Evolutionary conservation across 30 jellyfish, hydroid and myxozoan species (phyloP).

Genomic region (Mastigias papua): DNA sequence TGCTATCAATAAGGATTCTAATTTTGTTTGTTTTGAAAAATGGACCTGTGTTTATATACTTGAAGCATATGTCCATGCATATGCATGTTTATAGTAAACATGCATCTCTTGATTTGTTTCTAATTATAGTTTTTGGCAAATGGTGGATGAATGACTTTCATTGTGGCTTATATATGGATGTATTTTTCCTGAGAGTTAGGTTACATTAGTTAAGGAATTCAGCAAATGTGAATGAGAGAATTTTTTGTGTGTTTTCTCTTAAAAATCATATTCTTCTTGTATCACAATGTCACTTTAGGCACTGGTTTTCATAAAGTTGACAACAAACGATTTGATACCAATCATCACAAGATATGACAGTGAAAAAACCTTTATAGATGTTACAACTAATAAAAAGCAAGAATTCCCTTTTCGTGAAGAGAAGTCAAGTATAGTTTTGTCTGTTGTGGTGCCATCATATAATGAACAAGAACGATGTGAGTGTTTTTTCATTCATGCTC

Average conservation of each 20-base stretch:
- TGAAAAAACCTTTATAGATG: slow-evolving; percentile 78
- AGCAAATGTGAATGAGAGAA: background rate
- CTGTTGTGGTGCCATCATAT: slow-evolving; percentile 92
- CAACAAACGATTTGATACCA: slow-evolving; percentile 72
- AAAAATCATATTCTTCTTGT: background rate
- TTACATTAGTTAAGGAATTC: no score
- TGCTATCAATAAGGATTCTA: no score
- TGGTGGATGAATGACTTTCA: no score
- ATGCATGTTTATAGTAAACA: no score
- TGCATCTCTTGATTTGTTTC: no score
- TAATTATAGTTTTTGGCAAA: no score
- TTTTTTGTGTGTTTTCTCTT: background rate
- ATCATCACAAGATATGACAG: slow-evolving; percentile 58
- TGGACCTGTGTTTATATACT: no score
- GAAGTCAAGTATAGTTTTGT: slow-evolving; percentile 62
- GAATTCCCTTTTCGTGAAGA: slow-evolving; percentile 78
- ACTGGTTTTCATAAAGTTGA: slow-evolving; percentile 27
- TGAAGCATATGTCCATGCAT: no score
- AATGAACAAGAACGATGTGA: slow-evolving; percentile 91
- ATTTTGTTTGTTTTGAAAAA: no score
- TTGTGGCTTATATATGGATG: no score
- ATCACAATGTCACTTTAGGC: background rate
- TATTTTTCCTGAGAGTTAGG: no score
- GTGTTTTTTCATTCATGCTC: background rate
- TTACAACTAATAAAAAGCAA: slow-evolving; percentile 34